Evolutionary conservation across 2,888 invertebrate genomes (phyloP).

Genomic region (Heliconius sara): DNA sequence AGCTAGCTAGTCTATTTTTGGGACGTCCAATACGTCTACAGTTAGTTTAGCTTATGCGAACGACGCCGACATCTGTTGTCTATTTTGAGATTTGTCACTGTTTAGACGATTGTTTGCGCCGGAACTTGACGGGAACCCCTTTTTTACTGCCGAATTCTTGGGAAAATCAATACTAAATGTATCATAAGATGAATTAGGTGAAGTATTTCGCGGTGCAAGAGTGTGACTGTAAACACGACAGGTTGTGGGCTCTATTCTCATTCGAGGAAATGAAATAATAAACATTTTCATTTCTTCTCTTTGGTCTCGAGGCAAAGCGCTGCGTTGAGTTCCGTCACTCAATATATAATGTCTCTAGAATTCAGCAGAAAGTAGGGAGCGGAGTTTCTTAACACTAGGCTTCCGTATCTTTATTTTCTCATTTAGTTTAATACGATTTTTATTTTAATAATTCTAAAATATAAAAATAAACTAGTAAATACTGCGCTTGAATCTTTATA

Average conservation of each 20-base stretch:
- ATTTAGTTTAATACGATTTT: neutral
- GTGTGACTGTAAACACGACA: no score
- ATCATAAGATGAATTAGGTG: neutral
- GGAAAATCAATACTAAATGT: conserved; percentile 14
- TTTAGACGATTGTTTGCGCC: conserved; percentile 69
- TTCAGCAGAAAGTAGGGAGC: no score
- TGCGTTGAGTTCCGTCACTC: no score
- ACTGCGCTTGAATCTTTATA: neutral
- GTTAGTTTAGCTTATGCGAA: conserved; percentile 77
- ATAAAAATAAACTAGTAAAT: no score
- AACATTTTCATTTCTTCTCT: no score
- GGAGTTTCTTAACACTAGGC: no score
- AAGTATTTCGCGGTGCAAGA: no score
- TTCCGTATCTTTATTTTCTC: no score
- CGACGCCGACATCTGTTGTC: conserved; percentile 79
- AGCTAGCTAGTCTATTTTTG: conserved; percentile 73
- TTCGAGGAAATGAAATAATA: no score
- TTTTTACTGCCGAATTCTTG: conserved; percentile 56
- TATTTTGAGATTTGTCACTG: conserved; percentile 80
- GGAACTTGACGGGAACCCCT: conserved; percentile 71
- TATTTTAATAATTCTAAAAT: neutral
- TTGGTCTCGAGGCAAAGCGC: no score
- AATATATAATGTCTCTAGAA: no score
- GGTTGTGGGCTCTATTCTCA: no score
- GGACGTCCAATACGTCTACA: conserved; percentile 82